These are phyloP conservation scores for Lypha dubia DNA, from an alignment of 2,888 invertebrate species.

Conservation along the genomic window DNA sequence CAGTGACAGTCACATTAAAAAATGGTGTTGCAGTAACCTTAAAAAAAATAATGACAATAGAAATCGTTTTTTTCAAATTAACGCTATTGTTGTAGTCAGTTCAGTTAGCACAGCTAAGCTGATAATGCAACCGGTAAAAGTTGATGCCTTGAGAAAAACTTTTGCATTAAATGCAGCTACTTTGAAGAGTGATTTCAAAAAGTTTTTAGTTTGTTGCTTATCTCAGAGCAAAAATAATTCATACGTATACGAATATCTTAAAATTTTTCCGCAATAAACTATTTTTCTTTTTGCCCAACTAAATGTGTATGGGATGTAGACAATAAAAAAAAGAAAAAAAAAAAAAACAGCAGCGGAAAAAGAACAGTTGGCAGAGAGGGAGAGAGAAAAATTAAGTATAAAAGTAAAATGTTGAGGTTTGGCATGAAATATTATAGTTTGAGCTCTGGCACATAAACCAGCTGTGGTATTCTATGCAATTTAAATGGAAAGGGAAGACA, in stretches of 20 bases:
- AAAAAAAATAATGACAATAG: neutral
- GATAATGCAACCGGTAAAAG: slow-evolving; percentile 61
- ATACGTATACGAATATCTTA: slow-evolving; percentile 17
- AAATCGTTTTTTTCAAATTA: slow-evolving; percentile 8
- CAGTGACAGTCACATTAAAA: slow-evolving; percentile 53
- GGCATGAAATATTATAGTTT: slow-evolving; percentile 70
- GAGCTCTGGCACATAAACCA: slow-evolving; percentile 66
- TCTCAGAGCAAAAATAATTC: slow-evolving; percentile 41
- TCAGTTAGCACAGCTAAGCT: slow-evolving; percentile 36
- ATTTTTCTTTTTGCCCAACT: slow-evolving; percentile 13
- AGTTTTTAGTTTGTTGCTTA: slow-evolving; percentile 21
- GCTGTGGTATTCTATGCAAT: slow-evolving; percentile 63
- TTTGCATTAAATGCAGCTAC: slow-evolving; percentile 61
- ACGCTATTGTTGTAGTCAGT: slow-evolving; percentile 3
- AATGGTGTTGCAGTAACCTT: slow-evolving; percentile 30
- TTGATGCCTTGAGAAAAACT: slow-evolving; percentile 58
- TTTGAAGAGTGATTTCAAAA: slow-evolving; percentile 53
- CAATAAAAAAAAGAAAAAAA: neutral
- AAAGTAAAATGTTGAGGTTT: slow-evolving; percentile 71
- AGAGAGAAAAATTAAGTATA: neutral
- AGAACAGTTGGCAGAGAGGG: neutral
- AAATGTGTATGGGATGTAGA: slow-evolving; percentile 11
- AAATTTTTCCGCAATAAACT: slow-evolving; percentile 31
- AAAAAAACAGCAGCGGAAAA: neutral
- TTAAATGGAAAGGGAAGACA: slow-evolving; percentile 21